phyloP scores from a whole-genome alignment of 1,140 invertebrate species.

The Caerostris extrusa region DNA sequence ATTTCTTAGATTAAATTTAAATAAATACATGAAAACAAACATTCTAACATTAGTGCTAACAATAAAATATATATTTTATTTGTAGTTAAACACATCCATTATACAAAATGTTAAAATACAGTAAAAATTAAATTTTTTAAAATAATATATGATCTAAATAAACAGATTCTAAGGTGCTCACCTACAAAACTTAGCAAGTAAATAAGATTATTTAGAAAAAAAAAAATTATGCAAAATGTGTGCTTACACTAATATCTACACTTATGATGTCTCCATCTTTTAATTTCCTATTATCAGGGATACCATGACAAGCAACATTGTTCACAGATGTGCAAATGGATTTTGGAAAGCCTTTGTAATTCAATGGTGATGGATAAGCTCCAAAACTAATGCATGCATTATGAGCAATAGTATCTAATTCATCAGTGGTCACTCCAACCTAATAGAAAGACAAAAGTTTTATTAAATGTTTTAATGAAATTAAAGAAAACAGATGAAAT shows the following conservation, averaged over 20 bases:
- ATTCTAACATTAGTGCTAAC: too few species aligned
- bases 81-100: too few species aligned
- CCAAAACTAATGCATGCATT: slow-evolving; percentile 86
- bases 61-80: too few species aligned
- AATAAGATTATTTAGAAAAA: too few species aligned
- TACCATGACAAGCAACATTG: slow-evolving; percentile 96
- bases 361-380: slow-evolving; percentile 95
- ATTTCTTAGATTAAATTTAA: too few species aligned
- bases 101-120: too few species aligned
- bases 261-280: slow-evolving; percentile 94
- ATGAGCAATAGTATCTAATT: slow-evolving; percentile 90
- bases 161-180: too few species aligned
- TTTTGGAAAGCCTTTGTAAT: slow-evolving; percentile 93
- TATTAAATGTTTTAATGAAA: slow-evolving; percentile 14
- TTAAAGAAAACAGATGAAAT: background rate
- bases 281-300: slow-evolving; percentile 92
- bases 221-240: too few species aligned
- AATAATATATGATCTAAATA: too few species aligned
- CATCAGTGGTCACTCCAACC: slow-evolving; percentile 93
- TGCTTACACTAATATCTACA: slow-evolving; percentile 93
- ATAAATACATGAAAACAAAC: too few species aligned
- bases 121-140: too few species aligned
- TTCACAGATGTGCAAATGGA: slow-evolving; percentile 97
- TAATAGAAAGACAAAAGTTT: slow-evolving; percentile 80
- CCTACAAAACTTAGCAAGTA: too few species aligned